Evolutionary conservation across 2,888 invertebrate genomes (phyloP), one percentile per base, ranked within the genome.

Genomic region (Desoria tigrina): DNA sequence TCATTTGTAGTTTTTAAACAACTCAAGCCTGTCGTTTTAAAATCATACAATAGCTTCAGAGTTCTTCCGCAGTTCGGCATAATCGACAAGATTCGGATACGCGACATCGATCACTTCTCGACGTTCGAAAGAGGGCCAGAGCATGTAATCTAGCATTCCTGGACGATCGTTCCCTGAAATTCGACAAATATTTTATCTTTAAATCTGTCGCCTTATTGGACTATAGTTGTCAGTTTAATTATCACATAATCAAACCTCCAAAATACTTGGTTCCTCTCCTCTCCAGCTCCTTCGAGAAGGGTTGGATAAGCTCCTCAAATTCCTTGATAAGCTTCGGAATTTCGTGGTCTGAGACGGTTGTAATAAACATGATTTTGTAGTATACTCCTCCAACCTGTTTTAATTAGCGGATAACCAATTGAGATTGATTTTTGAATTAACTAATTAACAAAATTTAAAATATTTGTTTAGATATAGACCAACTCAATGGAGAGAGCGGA

Each of bases 91-190:
- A 24, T 68, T 59, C 0, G 72, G 72, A 54, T 66, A 61, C n/a
- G 67, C 57, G 2, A 58, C 24, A 26, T 56, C 56, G 4, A 73
- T 61, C 2, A 65, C 65, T 2, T 63, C 63, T 21, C 68, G 77
- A 76, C 88, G 82, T 79, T 92, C 91, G 77, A 89, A 85, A 88
- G 90, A 91, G 1, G 92, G 91, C 90, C 90, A 92, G 73, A 91
- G 86, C 84, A 90, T 89, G 73, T 87, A 88, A 79, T 92, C 92
- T 58, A 91, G 81, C 84, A 89, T 85, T 45, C 90, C 90, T 1
- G 90, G 89, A 63, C 84, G 84, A 62, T 82, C 81, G 37, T 68
- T 53, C 0, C 90, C 90, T 79, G 21, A 45, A 32, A 11, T 28
- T 51, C 16, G 6, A 4, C 32, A 32, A 11, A 7, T 32, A 32